Percentiles rank a stretch among this genome's conserved stretches.
phyloP scores from a whole-genome alignment of 35 echinoderm and acorn worm species.

The Patiria miniata region DNA sequence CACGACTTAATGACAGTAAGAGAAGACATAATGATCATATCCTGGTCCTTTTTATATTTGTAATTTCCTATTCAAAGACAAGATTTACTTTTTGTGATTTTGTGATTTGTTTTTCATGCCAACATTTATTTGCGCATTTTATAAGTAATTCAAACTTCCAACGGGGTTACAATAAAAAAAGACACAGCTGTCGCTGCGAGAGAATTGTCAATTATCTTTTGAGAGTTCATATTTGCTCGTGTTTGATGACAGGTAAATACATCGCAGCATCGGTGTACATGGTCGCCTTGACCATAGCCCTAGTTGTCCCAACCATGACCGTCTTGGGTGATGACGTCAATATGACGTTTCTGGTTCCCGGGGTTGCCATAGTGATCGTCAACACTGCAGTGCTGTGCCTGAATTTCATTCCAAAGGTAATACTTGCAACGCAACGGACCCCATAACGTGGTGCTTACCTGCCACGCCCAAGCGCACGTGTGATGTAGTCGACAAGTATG shows the following conservation, averaged over 20 bases:
- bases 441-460: neutral
- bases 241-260: constrained; percentile 7
- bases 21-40: neutral
- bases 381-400: neutral
- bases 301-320: neutral
- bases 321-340: neutral
- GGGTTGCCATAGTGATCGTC: neutral
- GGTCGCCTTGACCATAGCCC: neutral
- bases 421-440: too few relatives aligned
- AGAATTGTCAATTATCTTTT: neutral
- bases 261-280: constrained; percentile 21
- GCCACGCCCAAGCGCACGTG: neutral
- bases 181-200: neutral
- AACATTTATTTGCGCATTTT: neutral
- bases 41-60: neutral
- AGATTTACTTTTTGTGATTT: neutral
- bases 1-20: constrained; percentile 35
- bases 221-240: neutral
- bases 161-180: neutral
- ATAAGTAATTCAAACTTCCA: neutral
- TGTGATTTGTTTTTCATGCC: neutral
- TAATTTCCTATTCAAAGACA: neutral
- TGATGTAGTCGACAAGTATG: neutral
- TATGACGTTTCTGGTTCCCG: neutral
- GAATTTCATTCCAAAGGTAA: constrained; percentile 31